Conservation (phyloP, 2,113 vertebrate genomes). For the Percopsis transmontana region DNA sequence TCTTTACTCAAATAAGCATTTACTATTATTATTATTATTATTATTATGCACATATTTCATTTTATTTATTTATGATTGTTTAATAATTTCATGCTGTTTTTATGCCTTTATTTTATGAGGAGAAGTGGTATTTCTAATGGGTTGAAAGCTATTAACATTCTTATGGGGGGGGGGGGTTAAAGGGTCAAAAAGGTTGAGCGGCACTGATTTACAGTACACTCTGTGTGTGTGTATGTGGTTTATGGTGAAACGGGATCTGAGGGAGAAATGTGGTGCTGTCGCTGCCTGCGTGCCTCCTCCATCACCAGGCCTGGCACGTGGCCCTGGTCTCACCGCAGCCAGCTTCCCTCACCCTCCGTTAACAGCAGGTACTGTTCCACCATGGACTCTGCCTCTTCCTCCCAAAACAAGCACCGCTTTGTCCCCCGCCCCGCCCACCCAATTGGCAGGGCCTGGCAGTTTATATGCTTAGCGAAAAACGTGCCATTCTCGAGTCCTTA, state of each 20-base stretch:
- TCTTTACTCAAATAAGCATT: too few relatives aligned
- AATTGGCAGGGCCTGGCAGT: constrained; percentile 46
- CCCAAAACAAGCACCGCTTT: constrained; percentile 78
- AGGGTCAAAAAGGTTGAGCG: too few relatives aligned
- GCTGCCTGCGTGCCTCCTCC: constrained; percentile 56
- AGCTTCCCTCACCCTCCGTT: constrained; percentile 75
- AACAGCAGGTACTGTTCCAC: constrained; percentile 80
- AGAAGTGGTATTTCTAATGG: too few relatives aligned
- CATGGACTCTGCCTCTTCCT: constrained; percentile 66
- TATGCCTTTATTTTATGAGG: too few relatives aligned
- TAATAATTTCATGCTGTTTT: too few relatives aligned
- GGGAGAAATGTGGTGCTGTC: constrained; percentile 7
- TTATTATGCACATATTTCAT: too few relatives aligned
- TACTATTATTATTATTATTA: too few relatives aligned
- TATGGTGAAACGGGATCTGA: neutral
- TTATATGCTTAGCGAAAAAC: constrained; percentile 65
- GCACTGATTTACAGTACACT: neutral
- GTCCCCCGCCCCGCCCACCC: constrained; percentile 55
- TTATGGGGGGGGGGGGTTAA: too few relatives aligned
- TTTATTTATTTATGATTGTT: too few relatives aligned
- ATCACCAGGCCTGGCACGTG: constrained; percentile 69
- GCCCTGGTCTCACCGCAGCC: constrained; percentile 66
- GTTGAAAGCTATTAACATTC: too few relatives aligned
- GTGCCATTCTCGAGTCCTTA: constrained; percentile 27
- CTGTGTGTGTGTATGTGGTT: neutral